Base-by-base conservation (phyloP, 2,888 invertebrate genomes). In the Exocentrus adspersus region DNA sequence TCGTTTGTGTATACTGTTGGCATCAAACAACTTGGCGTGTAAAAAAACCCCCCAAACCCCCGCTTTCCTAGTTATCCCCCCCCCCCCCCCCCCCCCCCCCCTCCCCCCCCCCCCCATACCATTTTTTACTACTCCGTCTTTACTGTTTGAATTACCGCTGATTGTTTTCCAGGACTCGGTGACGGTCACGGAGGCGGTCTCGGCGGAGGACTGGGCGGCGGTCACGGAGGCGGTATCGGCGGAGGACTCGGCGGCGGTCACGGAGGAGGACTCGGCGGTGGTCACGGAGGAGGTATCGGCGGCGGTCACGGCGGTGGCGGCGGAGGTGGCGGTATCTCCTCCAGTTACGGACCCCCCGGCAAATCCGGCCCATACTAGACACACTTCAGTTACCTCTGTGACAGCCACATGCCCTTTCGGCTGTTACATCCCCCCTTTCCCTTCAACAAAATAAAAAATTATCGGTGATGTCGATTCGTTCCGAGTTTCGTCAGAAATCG, bases 291-390 rank as follows among this genome's bases (percentile, higher is more conserved):
- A 14, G 80, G 80, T 19, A 67, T 71, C 60, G 79, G 79, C 32
- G 77, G 75, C 30, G 77, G 79, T 17, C 61, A 64, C 79, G 77
- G 73, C 24, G 67, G 78, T 67, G 72, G 75, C 37, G 77, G 79
- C 52, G 53, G 71, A 56, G 79, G 80, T 50, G 79, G 79, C 30
- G 78, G 78, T 12, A 73, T 83, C 59, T 82, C 82, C 62, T 63
- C 76, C 71, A 83, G 81, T 69, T 83, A 83, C 77, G 83, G 83
- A 45, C 79, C 83, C 60, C 84, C 84, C 54, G 82, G 82, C 71
- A 83, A 84, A 74, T 79, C 83, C 66, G 84, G 52, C 41, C 24
- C 53, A 21, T 60, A 66, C 69, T 57, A 32, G 32, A 9, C 45
- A 12, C 42, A 28, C 28, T 28, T 56, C 56, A 65, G 69, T 65